Base-by-base conservation (phyloP, 2,113 vertebrate genomes). In the Nannobrachium achirus region DNA sequence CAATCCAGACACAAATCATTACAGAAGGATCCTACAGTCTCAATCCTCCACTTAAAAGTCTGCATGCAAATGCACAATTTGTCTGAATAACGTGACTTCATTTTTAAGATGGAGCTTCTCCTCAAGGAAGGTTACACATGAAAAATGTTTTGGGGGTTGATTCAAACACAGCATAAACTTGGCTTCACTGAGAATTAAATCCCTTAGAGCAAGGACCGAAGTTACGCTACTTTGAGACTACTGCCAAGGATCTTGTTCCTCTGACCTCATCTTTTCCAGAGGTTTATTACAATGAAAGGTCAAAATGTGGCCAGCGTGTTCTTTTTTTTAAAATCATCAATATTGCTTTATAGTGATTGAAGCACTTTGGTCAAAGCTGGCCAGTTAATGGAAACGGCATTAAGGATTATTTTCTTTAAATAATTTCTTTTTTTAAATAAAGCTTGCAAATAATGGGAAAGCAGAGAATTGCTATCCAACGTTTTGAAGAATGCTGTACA, bases 371-470 rank as follows among this genome's bases (percentile, higher is more conserved):
- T 72, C 51, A 15, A 62, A 7, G 15, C 63, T 63, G 63, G 78
- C 74, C 81, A 82, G 81, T 82, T 84, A 79, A 82, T 84, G 72
- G 58, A 75, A 72, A 85, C 8, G 73, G 78, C 64, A 59, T 60
- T 20, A 1, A 18, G 25, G 49, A 15, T 7, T 38, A 42, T 1
- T 76, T 81, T 75, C 20, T 68, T 66, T 55, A 25, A 73, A 73
- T 84, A 82, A 48, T 66, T 70, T n/a, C n/a, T n/a, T n/a, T n/a
- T n/a, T n/a, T 19, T 50, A 58, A 41, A 58, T 14, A 41, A 60
- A 45, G 16, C 40, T 42, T 45, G 41, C 15, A 15, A 72, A 68
- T 63, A 9, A 59, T 33, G 13, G 7, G 74, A 52, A 41, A 41
- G 8, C 15, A 57, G 44, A 19, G 44, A 11, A 61, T 46, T 13